Percentiles rank a stretch among this genome's conserved stretches.
These are phyloP conservation scores for Noctilio leporinus DNA, from an alignment of 2,113 vertebrate species.

Conservation along the genomic window DNA sequence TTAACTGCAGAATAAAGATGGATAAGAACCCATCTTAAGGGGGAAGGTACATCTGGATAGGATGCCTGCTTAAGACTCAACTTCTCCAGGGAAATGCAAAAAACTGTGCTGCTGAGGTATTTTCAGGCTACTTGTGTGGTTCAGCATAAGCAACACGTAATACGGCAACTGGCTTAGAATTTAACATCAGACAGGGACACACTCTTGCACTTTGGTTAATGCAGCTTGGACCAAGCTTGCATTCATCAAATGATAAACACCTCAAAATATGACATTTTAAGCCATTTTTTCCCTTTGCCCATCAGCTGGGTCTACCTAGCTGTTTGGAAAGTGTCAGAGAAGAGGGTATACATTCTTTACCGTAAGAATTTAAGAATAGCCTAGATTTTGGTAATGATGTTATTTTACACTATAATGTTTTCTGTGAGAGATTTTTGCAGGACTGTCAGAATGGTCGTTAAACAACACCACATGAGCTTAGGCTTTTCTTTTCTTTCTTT, in stretches of 20 bases:
- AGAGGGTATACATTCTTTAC: conserved; percentile 33
- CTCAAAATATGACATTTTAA: no score
- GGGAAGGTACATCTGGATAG: neutral
- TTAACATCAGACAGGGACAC: neutral
- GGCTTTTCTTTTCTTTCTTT: neutral
- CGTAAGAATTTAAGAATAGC: conserved; percentile 33
- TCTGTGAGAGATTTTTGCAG: conserved; percentile 27
- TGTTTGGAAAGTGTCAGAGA: conserved; percentile 39
- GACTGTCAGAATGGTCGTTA: conserved; percentile 57
- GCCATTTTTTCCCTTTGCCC: neutral
- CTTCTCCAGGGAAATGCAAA: conserved; percentile 4
- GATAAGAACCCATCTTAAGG: neutral
- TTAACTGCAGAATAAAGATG: conserved; percentile 2
- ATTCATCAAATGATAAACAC: neutral
- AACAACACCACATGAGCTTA: conserved; percentile 6
- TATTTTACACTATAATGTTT: conserved; percentile 32
- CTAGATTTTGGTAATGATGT: conserved; percentile 53
- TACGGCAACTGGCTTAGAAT: neutral
- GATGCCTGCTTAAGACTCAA: neutral
- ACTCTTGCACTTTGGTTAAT: neutral
- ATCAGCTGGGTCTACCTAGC: conserved; percentile 12
- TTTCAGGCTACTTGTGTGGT: neutral
- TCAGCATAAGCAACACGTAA: neutral
- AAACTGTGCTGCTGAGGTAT: neutral
- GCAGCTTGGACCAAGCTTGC: conserved; percentile 33